Percentiles rank a stretch among this genome's conserved stretches.
phyloP scores from a whole-genome alignment of 2,113 vertebrate genomes.

The Phrynocephalus versicolor region DNA sequence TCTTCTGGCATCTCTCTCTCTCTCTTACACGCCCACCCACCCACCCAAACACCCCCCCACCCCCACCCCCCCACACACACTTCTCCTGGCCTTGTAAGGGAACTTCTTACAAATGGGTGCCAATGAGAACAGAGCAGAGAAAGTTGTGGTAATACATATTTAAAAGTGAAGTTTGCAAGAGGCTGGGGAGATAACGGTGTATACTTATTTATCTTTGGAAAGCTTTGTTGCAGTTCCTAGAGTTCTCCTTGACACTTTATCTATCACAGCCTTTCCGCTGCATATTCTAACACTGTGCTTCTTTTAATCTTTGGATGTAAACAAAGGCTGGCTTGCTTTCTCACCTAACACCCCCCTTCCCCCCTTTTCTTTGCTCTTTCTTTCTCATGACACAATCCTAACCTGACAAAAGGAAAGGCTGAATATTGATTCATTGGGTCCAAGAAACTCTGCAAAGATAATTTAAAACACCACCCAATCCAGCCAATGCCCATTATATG shows the following conservation, averaged over 20 bases:
- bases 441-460: slow-evolving; percentile 62
- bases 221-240: slow-evolving; percentile 65
- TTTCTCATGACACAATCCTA: slow-evolving; percentile 47
- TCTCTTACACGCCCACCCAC: slow-evolving; percentile 2
- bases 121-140: slow-evolving; percentile 51
- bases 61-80: slow-evolving; percentile 23
- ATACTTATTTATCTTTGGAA: slow-evolving; percentile 71
- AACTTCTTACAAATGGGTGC: slow-evolving; percentile 52
- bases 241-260: slow-evolving; percentile 74
- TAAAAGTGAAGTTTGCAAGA: slow-evolving; percentile 69
- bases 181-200: slow-evolving; percentile 63
- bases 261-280: slow-evolving; percentile 63
- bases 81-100: slow-evolving; percentile 41
- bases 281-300: slow-evolving; percentile 70
- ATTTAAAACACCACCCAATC: slow-evolving; percentile 59
- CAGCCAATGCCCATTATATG: slow-evolving; percentile 9
- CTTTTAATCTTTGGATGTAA: slow-evolving; percentile 76
- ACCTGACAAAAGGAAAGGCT: slow-evolving; percentile 63
- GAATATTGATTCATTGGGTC: slow-evolving; percentile 68
- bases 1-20: slow-evolving; percentile 1
- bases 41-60: neutral
- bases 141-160: slow-evolving; percentile 71
- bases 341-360: neutral
- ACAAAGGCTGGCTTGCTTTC: slow-evolving; percentile 66
- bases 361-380: neutral